These are phyloP conservation scores for Danio tinwini DNA, from an alignment of 2,797 vertebrate genomes.

Conservation along the genomic window DNA sequence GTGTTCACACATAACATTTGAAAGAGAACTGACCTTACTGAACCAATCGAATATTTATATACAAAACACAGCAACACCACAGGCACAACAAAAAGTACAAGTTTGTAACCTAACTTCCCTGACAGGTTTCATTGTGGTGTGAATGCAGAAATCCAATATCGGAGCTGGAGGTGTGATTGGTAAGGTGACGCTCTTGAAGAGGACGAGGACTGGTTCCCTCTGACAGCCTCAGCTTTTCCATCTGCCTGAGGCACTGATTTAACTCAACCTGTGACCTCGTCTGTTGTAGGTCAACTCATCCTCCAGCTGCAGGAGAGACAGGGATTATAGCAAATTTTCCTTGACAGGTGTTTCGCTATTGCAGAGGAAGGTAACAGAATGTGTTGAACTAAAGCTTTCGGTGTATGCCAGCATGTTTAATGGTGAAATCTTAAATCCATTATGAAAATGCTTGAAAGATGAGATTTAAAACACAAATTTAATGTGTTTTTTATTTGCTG, in stretches of 20 bases:
- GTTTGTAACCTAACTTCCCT: conserved; percentile 9
- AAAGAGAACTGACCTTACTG: neutral
- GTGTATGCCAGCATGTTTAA: neutral
- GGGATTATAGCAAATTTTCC: conserved; percentile 22
- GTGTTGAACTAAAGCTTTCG: neutral
- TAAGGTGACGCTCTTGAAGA: conserved; percentile 23
- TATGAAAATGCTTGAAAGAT: neutral
- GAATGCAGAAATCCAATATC: conserved; percentile 32
- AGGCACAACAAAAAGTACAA: conserved; percentile 4
- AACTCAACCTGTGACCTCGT: conserved; percentile 39
- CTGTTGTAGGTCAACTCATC: conserved; percentile 37
- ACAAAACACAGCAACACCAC: neutral
- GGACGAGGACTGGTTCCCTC: neutral
- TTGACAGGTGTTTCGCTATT: conserved; percentile 8
- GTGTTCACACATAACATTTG: neutral
- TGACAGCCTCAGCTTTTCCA: conserved; percentile 40
- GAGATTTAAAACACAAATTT: neutral
- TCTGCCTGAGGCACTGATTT: conserved; percentile 28
- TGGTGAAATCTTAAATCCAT: neutral
- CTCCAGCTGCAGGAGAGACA: conserved; percentile 6
- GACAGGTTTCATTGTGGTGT: conserved; percentile 18
- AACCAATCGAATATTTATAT: conserved; percentile 12
- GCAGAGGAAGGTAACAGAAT: conserved; percentile 1
- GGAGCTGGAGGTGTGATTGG: conserved; percentile 2
- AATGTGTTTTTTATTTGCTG: neutral